Evolutionary conservation across 2,113 vertebrate species (phyloP), one percentile per base, ranked within the genome.

Genomic region (Pterophyllum scalare): DNA sequence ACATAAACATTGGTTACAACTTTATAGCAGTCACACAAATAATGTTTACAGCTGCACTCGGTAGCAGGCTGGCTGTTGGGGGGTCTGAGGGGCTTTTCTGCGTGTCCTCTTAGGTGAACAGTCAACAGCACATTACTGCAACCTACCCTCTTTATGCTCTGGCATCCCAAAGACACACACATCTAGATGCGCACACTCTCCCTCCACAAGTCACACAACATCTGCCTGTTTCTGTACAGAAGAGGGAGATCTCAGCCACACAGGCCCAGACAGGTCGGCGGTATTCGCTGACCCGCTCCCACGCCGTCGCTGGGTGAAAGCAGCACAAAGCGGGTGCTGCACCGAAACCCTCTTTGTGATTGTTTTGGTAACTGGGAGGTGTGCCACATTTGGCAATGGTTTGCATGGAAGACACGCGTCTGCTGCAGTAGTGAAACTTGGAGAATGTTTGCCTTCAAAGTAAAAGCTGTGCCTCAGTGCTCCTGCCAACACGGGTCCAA

Each of bases 301-400:
- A 33, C 33, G 6, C 33, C 6, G 33, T 6, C 31, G 31, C 5
- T 6, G 6, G 31, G 31, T 33, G 31, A 33, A 33, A 33, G 31
- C 31, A 33, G 31, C 4, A 4, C 5, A 33, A 64, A 9, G 61
- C 0, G 1, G 61, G 6, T n/a, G 38, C 33, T 38, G 60, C 61
- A 22, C 61, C 14, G 40, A 64, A 15, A 15, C 40, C 2, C 0
- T 0, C 0, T 22, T 64, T 33, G 31, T 33, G 31, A 40, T 64
- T 64, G 35, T 64, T 40, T 33, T 33, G 31, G 31, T 33, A 33
- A 33, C 31, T 6, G 6, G 31, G 5, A 33, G 31, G 5, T 33
- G 31, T 33, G 31, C 4, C 31, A 33, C 31, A 33, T 2, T 28
- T 28, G 28, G 2, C 28, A 28, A 4, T 28, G 4, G 28, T 28